These are phyloP conservation scores for Leptinotarsa peninsularis DNA, from an alignment of 2,888 invertebrate species.

Conservation along the genomic window DNA sequence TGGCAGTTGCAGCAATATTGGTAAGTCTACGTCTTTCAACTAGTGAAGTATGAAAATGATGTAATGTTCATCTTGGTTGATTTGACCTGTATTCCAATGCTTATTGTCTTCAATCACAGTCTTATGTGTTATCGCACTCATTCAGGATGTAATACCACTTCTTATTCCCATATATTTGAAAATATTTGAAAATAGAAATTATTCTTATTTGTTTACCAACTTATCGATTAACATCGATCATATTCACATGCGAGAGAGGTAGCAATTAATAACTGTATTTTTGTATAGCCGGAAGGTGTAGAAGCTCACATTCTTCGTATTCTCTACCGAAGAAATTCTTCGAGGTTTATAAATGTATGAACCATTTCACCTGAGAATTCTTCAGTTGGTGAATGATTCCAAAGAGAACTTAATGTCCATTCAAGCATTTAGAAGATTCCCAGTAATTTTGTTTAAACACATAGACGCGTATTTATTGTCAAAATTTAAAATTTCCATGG, in stretches of 20 bases:
- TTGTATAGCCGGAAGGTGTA: conserved; percentile 15
- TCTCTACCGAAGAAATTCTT: not conserved
- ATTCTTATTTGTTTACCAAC: not conserved
- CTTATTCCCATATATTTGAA: not conserved
- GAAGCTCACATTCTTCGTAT: conserved; percentile 14
- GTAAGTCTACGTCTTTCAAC: conserved; percentile 34
- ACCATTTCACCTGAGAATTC: not conserved
- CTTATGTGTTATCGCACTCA: not conserved
- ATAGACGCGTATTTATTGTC: no score
- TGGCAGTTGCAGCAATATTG: conserved; percentile 33
- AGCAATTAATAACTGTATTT: conserved; percentile 15
- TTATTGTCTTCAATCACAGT: not conserved
- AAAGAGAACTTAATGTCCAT: not conserved
- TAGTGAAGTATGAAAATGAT: conserved; percentile 13
- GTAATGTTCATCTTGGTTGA: not conserved
- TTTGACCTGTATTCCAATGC: conserved; percentile 13
- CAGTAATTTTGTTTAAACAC: no score
- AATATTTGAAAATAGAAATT: not conserved
- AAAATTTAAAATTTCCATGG: no score
- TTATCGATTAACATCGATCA: not conserved
- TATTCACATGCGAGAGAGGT: conserved; percentile 11
- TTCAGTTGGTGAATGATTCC: not conserved
- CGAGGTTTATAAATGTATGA: not conserved
- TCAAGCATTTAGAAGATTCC: no score
- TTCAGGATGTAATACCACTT: not conserved